These are phyloP conservation scores for Callionymus lyra DNA, from an alignment of 2,113 vertebrate genomes.

Conservation along the genomic window DNA sequence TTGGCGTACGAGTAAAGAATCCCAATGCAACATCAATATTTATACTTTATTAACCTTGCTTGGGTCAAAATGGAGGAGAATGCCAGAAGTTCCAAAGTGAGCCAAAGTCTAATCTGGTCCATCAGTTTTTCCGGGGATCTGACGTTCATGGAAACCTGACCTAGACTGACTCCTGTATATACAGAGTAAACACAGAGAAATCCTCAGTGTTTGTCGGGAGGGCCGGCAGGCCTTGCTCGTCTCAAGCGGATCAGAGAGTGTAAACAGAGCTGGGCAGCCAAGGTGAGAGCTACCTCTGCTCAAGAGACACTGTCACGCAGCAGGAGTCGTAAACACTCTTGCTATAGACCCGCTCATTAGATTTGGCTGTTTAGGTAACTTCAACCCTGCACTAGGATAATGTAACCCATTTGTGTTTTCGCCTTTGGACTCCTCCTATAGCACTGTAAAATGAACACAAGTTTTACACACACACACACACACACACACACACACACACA, in stretches of 20 bases:
- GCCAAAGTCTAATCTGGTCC: slow-evolving; percentile 3
- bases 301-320: slow-evolving; percentile 2
- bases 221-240: slow-evolving; percentile 1
- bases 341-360: too few species aligned
- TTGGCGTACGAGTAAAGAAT: slow-evolving; percentile 2
- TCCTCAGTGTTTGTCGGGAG: slow-evolving; percentile 1
- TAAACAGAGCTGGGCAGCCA: slow-evolving; percentile 5
- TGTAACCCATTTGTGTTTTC: too few species aligned
- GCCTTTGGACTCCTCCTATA: too few species aligned
- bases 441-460: too few species aligned
- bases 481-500: too few species aligned
- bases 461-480: too few species aligned
- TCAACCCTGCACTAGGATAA: too few species aligned
- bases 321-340: background rate
- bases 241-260: slow-evolving; percentile 4
- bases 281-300: background rate
- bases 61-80: background rate
- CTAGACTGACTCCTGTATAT: slow-evolving; percentile 7
- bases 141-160: background rate
- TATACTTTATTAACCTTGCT: slow-evolving; percentile 8
- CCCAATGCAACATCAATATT: background rate
- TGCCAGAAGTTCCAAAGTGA: background rate
- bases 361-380: too few species aligned
- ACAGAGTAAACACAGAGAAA: slow-evolving; percentile 6
- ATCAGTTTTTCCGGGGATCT: slow-evolving; percentile 4